Base-by-base conservation (phyloP, 2,113 vertebrate species). In the Manacus vitellinus region DNA sequence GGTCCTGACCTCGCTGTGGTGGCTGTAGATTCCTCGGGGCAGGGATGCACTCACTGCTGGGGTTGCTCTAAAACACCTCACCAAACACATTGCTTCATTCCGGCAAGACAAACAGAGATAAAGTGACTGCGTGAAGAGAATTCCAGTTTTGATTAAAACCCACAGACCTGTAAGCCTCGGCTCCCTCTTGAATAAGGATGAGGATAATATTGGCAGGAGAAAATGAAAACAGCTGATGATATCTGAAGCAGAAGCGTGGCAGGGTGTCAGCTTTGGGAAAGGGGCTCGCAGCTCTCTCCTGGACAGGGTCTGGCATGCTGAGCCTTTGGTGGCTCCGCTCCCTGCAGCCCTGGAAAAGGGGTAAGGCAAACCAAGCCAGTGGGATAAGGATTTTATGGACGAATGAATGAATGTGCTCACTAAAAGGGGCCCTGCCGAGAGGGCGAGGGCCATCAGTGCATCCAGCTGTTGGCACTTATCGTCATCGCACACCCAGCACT, bases 261-360 rank as follows among this genome's bases (percentile, higher is more conserved):
- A 46, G 68, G 20, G 55, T 28, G n/a, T 70, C 52, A 59, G 58
- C 44, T 68, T 47, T 66, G 81, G 67, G 35, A 27, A 67, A 23
- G 30, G 70, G 28, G 9, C 10, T 82, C 1, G 1, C 47, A 43
- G 74, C 27, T 46, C 46, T 68, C 17, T 27, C 23, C 8, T 0
- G 4, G 28, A 24, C 31, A 58, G 63, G 23, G 25, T 72, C 19
- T 11, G 3, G n/a, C 6, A 41, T 41, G 54, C 52, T 1, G 1
- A 44, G 27, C 39, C n/a, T 35, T 47, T 0, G 1, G 47, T 0
- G 0, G n/a, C 41, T 78, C 52, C 19, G 33, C 35, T 79, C 10
- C 15, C 31, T 16, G 30, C 62, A 47, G 14, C 44, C 63, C 46
- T 27, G 56, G 35, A 70, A 70, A 94, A 73, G 24, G 39, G 37